phyloP scores from a whole-genome alignment of 2,888 invertebrate genomes.

The Leucophenga maculata region DNA sequence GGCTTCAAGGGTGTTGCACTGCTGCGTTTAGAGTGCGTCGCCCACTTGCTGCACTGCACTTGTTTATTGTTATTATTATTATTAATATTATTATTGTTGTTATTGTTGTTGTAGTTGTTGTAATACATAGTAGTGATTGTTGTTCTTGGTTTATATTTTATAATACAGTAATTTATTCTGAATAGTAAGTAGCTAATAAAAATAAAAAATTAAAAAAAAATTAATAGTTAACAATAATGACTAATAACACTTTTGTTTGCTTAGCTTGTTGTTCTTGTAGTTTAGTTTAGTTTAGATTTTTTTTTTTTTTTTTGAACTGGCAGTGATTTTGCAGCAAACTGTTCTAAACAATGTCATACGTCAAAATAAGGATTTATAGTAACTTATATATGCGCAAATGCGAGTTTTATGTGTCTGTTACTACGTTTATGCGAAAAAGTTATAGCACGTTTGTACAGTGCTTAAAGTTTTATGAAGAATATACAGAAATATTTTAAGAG shows the following conservation, averaged over 20 bases:
- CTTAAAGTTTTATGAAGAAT: too few relatives aligned
- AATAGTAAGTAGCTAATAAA: background rate
- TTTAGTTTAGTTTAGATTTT: slow-evolving; percentile 29
- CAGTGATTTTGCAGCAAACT: slow-evolving; percentile 61
- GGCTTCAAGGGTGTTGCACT: too few relatives aligned
- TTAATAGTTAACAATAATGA: too few relatives aligned
- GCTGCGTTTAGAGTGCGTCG: too few relatives aligned
- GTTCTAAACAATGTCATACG: slow-evolving; percentile 28
- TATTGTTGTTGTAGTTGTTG: too few relatives aligned
- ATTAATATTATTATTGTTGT: too few relatives aligned
- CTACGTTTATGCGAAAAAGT: too few relatives aligned
- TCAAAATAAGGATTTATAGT: background rate
- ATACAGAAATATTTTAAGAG: too few relatives aligned
- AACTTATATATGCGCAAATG: too few relatives aligned
- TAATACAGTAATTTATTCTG: slow-evolving; percentile 4
- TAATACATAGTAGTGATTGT: background rate
- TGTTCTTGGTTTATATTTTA: slow-evolving; percentile 11
- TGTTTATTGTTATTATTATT: too few relatives aligned
- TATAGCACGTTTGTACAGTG: too few relatives aligned
- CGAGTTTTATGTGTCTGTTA: background rate
- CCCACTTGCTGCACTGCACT: too few relatives aligned
- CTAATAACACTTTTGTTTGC: background rate
- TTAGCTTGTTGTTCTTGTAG: slow-evolving; percentile 40
- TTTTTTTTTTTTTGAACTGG: slow-evolving; percentile 45
- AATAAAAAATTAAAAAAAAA: slow-evolving; percentile 6